Evolutionary conservation across 2,113 vertebrate species (phyloP).

Genomic region (Procapra przewalskii): DNA sequence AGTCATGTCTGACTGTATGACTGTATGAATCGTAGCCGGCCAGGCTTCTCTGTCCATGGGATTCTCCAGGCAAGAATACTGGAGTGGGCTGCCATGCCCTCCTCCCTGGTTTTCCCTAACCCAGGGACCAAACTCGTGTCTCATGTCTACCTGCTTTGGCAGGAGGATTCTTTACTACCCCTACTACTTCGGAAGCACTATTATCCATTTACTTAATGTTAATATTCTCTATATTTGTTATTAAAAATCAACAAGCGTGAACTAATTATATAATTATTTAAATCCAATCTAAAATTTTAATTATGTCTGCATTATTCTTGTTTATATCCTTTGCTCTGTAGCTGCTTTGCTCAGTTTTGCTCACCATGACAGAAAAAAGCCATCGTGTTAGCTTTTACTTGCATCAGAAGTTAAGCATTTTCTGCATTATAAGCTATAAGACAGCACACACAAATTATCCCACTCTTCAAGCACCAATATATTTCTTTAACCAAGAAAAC

Average conservation of each 20-base stretch:
- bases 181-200: neutral
- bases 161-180: neutral
- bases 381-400: neutral
- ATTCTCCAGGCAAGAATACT: neutral
- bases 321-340: neutral
- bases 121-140: neutral
- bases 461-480: neutral
- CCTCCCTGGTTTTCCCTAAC: neutral
- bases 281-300: neutral
- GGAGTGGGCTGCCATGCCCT: neutral
- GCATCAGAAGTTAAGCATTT: neutral
- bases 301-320: neutral
- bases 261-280: neutral
- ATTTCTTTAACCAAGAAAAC: neutral
- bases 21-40: rapidly evolving
- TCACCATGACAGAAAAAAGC: neutral
- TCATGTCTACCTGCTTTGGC: neutral
- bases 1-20: neutral
- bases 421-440: neutral
- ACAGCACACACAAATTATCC: neutral
- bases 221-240: neutral
- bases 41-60: neutral
- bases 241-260: neutral
- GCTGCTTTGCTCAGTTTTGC: neutral
- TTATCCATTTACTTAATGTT: neutral